A percentile compares a stretch with the other conserved stretches of the same genome.
Conservation (phyloP, 2,888 invertebrate species). For the Drosophila borborema region DNA sequence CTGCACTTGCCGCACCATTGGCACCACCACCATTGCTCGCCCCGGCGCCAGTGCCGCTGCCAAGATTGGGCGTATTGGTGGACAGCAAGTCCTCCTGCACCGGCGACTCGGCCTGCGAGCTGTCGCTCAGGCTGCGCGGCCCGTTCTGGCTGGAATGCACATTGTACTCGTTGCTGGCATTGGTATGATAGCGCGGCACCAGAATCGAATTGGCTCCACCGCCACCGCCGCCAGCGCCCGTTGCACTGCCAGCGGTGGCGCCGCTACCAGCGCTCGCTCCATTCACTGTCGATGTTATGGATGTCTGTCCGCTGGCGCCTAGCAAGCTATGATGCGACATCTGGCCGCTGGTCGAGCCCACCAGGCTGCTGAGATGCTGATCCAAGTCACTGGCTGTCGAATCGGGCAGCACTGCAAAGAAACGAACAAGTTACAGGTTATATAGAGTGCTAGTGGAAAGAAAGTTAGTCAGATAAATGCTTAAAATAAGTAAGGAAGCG, state of each 20-base stretch:
- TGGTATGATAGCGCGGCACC: constrained; percentile 88
- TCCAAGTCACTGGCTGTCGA: constrained; percentile 91
- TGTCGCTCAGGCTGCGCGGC: constrained; percentile 92
- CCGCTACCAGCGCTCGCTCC: constrained; percentile 71
- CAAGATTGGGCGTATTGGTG: constrained; percentile 88
- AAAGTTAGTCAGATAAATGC: no score
- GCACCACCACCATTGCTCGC: constrained; percentile 56
- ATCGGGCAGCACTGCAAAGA: constrained; percentile 89
- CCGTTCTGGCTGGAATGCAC: constrained; percentile 87
- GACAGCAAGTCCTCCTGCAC: constrained; percentile 91
- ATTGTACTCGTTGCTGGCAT: constrained; percentile 88
- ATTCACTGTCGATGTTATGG: constrained; percentile 84
- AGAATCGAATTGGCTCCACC: constrained; percentile 86
- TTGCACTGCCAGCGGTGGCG: constrained; percentile 50
- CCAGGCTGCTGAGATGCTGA: constrained; percentile 89
- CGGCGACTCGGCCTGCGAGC: constrained; percentile 93
- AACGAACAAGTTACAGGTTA: not conserved
- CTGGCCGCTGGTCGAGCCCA: constrained; percentile 87
- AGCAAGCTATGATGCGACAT: constrained; percentile 85
- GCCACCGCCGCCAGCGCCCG: constrained; percentile 55
- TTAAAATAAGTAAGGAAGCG: no score
- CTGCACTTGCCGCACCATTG: constrained; percentile 82
- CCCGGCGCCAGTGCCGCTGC: constrained; percentile 86
- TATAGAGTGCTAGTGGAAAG: not conserved
- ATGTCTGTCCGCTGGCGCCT: constrained; percentile 85